A percentile compares a stretch with the other conserved stretches of the same genome.
phyloP scores from a whole-genome alignment of 1,140 invertebrate genomes.

The Bombus difficillimus region DNA sequence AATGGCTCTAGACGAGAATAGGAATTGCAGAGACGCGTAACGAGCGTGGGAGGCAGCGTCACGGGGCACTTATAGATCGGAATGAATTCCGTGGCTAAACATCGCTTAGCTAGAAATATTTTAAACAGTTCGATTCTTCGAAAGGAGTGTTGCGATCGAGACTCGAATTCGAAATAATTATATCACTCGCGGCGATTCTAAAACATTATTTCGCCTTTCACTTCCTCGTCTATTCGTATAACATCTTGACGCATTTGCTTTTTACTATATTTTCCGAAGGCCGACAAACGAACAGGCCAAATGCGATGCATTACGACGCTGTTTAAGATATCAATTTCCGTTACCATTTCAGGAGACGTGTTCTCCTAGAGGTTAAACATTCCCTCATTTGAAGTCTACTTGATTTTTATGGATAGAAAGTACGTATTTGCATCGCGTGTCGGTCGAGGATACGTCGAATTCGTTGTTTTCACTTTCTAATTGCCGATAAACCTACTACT shows the following conservation, averaged over 20 bases:
- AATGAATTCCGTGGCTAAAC: neutral
- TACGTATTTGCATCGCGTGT: constrained; percentile 27
- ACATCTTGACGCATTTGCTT: neutral
- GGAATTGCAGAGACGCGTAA: constrained; percentile 27
- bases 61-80: constrained; percentile 8
- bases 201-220: neutral
- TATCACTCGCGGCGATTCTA: too few species aligned
- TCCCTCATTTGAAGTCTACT: neutral
- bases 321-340: neutral
- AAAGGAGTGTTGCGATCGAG: neutral
- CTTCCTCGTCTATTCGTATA: neutral
- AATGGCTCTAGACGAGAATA: constrained; percentile 25
- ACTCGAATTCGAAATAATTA: neutral
- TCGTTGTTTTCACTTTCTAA: constrained; percentile 37
- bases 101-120: constrained; percentile 7
- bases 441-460: neutral
- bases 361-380: neutral
- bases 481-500: neutral
- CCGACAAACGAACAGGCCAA: neutral
- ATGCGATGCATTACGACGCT: neutral
- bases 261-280: neutral
- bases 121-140: neutral
- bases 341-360: neutral
- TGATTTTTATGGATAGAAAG: constrained; percentile 15
- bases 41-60: constrained; percentile 24